Evolutionary conservation across 1,140 invertebrate genomes (phyloP), one percentile per base, ranked within the genome.

Genomic region (Dreissena polymorpha): DNA sequence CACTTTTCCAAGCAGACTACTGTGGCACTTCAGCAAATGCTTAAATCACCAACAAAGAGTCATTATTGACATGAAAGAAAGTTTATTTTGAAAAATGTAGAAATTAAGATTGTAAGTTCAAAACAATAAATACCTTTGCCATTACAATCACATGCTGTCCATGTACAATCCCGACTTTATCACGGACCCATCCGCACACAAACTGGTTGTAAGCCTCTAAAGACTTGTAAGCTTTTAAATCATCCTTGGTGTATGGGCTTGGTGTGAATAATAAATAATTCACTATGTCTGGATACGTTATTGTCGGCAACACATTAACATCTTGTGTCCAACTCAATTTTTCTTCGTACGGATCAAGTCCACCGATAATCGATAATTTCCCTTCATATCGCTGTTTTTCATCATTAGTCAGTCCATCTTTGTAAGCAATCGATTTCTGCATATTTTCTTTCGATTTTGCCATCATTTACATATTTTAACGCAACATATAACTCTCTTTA

Each of bases 181-280:
- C 86, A 23, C 73, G 39, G 49, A 86, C 87, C 76, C 78, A 88
- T 64, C 87, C 86, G 70, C 73, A 82, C 6, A 86, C 87, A 71
- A 87, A 88, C 68, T 87, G 82, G 65, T 87, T 87, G 63, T 88
- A 88, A 10, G 86, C 80, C 16, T 88, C 85, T 21, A 88, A 39
- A 27, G 73, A 25, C 60, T 88, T 88, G 60, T 84, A 86, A 21
- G 27, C 39, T 74, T 82, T 84, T 6, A 87, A 25, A 23, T 84
- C 79, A 23, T 84, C 79, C 8, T 68, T 10, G 12, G 76, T 84
- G 55, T 88, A 88, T 16, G 79, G n/a, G 79, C 85, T 83, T 53
- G 67, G 67, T 2, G 82, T 49, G 18, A 64, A 84, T 12, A 86
- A 29, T n/a, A 86, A 39, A 63, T 78, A 86, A 67, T 84, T 77